These are phyloP conservation scores for Dasypogon diadema DNA, from an alignment of 2,888 invertebrate species.

Conservation along the genomic window DNA sequence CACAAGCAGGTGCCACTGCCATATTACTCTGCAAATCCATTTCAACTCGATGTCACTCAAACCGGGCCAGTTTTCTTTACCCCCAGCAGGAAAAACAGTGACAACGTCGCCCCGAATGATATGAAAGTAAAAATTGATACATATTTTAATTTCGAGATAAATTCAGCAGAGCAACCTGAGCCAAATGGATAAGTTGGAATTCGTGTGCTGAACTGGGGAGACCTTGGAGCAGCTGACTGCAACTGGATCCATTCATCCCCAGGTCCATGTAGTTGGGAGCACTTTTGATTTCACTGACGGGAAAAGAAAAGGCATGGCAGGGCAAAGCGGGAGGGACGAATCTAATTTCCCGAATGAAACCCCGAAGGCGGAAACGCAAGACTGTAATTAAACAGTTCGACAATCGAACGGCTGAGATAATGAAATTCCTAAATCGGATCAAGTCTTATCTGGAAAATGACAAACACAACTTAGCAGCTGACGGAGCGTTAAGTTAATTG, in stretches of 20 bases:
- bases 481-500: slow-evolving; percentile 44
- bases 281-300: too few species aligned
- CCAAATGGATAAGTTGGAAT: background rate
- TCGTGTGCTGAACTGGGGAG: too few species aligned
- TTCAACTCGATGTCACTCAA: slow-evolving; percentile 39
- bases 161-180: background rate
- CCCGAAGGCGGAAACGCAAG: background rate
- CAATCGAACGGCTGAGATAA: slow-evolving; percentile 25
- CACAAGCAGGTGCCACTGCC: slow-evolving; percentile 20
- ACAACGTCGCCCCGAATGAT: slow-evolving; percentile 20
- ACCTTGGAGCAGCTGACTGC: too few species aligned
- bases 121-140: slow-evolving; percentile 42
- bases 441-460: slow-evolving; percentile 15
- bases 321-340: background rate
- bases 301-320: too few species aligned
- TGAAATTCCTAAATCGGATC: slow-evolving; percentile 40
- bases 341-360: background rate
- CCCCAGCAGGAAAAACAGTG: slow-evolving; percentile 8
- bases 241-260: too few species aligned
- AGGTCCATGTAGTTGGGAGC: too few species aligned
- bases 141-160: slow-evolving; percentile 28
- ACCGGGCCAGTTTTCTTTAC: background rate
- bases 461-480: slow-evolving; percentile 38
- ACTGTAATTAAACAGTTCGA: slow-evolving; percentile 44
- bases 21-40: slow-evolving; percentile 36